These are phyloP conservation scores for Reticulitermes speratus DNA, from an alignment of 1,140 invertebrate genomes.

Conservation along the genomic window DNA sequence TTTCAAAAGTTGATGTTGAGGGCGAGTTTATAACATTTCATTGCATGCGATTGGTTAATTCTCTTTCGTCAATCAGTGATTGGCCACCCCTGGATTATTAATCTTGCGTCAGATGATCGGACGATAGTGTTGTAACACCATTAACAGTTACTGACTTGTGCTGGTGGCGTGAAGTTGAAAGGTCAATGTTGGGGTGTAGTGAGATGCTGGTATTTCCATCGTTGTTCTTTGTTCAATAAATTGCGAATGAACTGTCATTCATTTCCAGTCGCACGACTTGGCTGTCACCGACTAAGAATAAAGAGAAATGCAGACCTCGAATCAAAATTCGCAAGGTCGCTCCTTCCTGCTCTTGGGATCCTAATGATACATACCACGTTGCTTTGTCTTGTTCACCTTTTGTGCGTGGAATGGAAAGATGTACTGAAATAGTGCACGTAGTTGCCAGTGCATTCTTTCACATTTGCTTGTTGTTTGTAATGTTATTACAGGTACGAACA, in stretches of 20 bases:
- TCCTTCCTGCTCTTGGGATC: background rate
- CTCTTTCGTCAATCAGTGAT: no score
- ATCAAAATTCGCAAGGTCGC: background rate
- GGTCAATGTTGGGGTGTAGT: slow-evolving; percentile 17
- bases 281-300: background rate
- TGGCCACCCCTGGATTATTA: no score
- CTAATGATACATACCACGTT: background rate
- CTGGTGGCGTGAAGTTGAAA: background rate
- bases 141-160: background rate
- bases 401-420: no score
- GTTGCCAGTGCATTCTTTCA: no score
- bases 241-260: background rate
- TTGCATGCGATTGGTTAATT: no score
- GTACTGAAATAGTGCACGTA: no score
- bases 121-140: background rate
- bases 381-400: no score
- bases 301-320: slow-evolving; percentile 2
- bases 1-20: no score
- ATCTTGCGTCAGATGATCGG: background rate
- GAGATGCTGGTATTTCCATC: background rate
- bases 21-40: no score
- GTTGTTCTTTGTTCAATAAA: no score
- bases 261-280: background rate
- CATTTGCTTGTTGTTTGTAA: no score
- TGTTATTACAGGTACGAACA: no score